A percentile compares a stretch with the other conserved stretches of the same genome.
These are phyloP conservation scores for Eupleurogrammus muticus DNA, from an alignment of 2,797 vertebrate species.

Conservation along the genomic window DNA sequence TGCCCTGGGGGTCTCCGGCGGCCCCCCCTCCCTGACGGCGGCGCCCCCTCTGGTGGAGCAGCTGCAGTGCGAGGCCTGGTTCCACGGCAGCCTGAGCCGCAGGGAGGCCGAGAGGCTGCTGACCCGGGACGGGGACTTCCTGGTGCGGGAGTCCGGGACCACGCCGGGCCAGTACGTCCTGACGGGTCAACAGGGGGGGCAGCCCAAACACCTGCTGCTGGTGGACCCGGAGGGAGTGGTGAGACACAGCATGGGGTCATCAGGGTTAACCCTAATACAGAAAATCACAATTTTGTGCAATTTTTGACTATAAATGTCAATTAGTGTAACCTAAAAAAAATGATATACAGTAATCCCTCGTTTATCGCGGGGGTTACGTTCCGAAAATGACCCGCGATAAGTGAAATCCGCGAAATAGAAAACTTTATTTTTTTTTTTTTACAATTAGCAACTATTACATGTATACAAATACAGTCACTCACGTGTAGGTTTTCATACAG, in stretches of 20 bases:
- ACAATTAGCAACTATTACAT: too few relatives aligned
- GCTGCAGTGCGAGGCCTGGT: conserved; percentile 93
- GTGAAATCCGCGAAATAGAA: too few relatives aligned
- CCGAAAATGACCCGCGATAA: too few relatives aligned
- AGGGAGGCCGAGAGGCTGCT: conserved; percentile 93
- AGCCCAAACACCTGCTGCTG: conserved; percentile 95
- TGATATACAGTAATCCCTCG: too few relatives aligned
- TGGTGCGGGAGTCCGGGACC: conserved; percentile 96
- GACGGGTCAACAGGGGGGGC: conserved; percentile 94
- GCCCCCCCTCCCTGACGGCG: conserved; percentile 66
- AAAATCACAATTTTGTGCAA: too few relatives aligned
- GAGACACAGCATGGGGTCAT: conserved; percentile 63
- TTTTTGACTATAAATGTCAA: too few relatives aligned
- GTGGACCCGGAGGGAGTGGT: conserved; percentile 99
- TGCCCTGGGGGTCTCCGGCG: conserved; percentile 86
- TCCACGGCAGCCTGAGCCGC: conserved; percentile 93
- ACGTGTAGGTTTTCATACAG: too few relatives aligned
- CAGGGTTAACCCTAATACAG: not conserved
- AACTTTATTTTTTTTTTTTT: too few relatives aligned
- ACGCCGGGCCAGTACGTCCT: conserved; percentile 96
- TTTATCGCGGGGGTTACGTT: too few relatives aligned
- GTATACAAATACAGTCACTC: too few relatives aligned
- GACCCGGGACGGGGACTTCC: conserved; percentile 93
- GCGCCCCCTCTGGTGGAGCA: conserved; percentile 92
- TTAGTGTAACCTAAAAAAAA: too few relatives aligned